phyloP scores from a whole-genome alignment of 2,797 vertebrate genomes.

The Eulemur albifrons region DNA sequence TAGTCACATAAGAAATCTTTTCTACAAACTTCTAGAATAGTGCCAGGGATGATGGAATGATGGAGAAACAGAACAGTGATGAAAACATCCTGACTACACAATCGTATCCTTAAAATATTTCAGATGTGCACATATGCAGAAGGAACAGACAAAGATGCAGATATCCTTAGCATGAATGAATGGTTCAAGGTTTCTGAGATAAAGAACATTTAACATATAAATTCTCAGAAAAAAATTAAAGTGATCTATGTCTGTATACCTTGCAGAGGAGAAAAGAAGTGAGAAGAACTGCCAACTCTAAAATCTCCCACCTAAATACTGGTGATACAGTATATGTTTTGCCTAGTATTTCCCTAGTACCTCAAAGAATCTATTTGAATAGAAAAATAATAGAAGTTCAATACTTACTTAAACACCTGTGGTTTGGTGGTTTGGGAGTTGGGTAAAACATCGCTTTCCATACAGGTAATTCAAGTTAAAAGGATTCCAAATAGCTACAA shows the following conservation, averaged over 20 bases:
- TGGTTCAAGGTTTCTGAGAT: background rate
- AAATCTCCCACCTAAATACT: background rate
- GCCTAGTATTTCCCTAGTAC: slow-evolving; percentile 15
- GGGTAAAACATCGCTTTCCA: slow-evolving; percentile 26
- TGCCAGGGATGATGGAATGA: background rate
- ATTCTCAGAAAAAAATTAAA: background rate
- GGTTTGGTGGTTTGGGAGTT: slow-evolving; percentile 51
- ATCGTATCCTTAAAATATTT: background rate
- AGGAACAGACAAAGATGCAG: background rate
- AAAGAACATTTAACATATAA: background rate
- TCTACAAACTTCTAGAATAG: background rate
- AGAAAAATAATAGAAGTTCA: slow-evolving; percentile 48
- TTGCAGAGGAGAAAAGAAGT: background rate
- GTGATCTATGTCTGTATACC: background rate
- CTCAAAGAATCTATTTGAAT: slow-evolving; percentile 32
- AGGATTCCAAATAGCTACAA: slow-evolving; percentile 33
- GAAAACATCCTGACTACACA: background rate
- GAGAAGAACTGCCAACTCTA: background rate
- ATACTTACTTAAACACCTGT: slow-evolving; percentile 53
- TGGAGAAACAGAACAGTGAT: background rate
- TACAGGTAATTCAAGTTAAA: slow-evolving; percentile 33
- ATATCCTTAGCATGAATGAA: background rate
- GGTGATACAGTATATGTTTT: background rate
- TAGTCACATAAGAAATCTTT: background rate
- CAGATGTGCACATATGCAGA: background rate